These are phyloP conservation scores for Smittia sp. DNA, from an alignment of 2,888 invertebrate species.

Conservation along the genomic window DNA sequence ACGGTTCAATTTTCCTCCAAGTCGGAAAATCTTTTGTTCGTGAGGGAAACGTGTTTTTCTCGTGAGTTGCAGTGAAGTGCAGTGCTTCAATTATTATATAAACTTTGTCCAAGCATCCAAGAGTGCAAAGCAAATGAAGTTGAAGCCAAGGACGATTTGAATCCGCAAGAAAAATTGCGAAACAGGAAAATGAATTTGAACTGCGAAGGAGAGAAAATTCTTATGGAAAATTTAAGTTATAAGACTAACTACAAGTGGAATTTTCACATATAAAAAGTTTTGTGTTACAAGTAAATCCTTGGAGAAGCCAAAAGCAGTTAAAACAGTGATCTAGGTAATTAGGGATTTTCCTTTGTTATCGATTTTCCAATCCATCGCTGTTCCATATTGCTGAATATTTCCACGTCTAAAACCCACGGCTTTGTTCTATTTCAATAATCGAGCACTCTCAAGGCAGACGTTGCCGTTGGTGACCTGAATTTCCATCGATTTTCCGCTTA, in stretches of 20 bases:
- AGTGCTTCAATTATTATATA: background rate
- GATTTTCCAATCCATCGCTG: constrained; percentile 6
- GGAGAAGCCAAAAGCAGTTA: too few relatives aligned
- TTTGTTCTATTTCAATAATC: too few relatives aligned
- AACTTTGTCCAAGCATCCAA: background rate
- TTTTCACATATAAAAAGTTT: background rate
- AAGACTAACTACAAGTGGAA: constrained; percentile 13
- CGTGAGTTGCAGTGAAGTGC: background rate
- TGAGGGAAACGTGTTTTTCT: background rate
- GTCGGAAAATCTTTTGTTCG: background rate
- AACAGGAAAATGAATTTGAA: background rate
- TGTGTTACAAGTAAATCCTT: background rate
- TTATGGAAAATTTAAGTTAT: constrained; percentile 11
- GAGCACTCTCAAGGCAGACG: background rate
- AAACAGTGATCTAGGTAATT: too few relatives aligned
- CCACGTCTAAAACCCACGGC: background rate
- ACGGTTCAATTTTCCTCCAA: background rate
- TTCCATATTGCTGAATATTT: background rate
- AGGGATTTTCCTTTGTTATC: background rate
- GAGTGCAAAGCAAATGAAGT: background rate
- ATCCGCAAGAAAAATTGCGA: background rate
- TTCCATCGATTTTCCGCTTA: background rate
- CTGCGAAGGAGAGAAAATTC: background rate
- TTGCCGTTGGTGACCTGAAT: background rate
- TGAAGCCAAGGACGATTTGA: background rate